Base-by-base conservation (phyloP, 1,140 invertebrate genomes). In the Drosophila oshimai region DNA sequence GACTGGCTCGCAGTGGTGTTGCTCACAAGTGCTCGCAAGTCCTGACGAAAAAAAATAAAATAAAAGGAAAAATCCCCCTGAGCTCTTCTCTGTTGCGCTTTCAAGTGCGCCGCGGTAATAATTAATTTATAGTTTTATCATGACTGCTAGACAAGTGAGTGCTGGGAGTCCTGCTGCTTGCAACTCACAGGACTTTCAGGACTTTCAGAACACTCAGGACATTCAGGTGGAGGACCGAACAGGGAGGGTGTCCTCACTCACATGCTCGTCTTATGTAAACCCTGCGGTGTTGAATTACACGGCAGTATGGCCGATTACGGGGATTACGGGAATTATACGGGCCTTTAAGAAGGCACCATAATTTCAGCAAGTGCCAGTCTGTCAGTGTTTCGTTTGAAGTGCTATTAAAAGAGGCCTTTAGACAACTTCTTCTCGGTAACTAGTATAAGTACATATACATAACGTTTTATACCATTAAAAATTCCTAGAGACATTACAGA, bases 61-160 rank as follows among this genome's bases (percentile, higher is more conserved):
- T n/a, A n/a, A n/a, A n/a, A n/a, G n/a, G n/a, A n/a, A 5, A 20
- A 39, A 39, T 72, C 57, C 22, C 50, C 34, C 33, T 17, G 31
- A 17, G 31, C 17, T 3, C 20, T 12, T 29, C 36, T 26, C 62
- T 58, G 70, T 57, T 78, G 68, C 51, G 49, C 77, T 83, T 75
- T 89, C 77, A 87, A 89, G 74, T 88, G 89, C 89, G 77, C 84
- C 89, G 84, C 80, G 73, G 84, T 70, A 83, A 83, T 90, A 90
- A 90, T 90, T 90, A 90, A 90, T 90, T 90, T 90, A 90, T 90
- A 90, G 89, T 90, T 90, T 90, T 90, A 90, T 90, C 80, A 71
- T 79, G 80, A 84, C 80, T 75, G 80, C 44, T 41, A 57, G 72
- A 77, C 83, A 87, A 87, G 81, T 77, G 83, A 71, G 58, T 61